Percentiles rank a stretch among this genome's conserved stretches.
These are phyloP conservation scores for Asteroscopus sphinx DNA, from an alignment of 2,888 invertebrate genomes.

Conservation along the genomic window DNA sequence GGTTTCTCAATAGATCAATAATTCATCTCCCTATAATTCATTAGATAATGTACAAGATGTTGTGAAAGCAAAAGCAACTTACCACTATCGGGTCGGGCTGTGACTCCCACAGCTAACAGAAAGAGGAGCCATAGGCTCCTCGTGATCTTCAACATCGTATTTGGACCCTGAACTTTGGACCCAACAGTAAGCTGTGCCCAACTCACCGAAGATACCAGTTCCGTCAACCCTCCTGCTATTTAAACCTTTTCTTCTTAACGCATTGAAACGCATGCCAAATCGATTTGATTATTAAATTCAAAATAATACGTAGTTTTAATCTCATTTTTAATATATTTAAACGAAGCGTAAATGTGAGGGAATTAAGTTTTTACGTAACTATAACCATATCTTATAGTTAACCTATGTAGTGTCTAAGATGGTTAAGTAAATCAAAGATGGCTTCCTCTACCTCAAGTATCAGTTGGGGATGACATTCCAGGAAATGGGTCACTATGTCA, in stretches of 20 bases:
- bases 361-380: constrained; percentile 39
- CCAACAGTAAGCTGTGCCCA: constrained; percentile 66
- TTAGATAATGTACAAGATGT: background rate
- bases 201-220: constrained; percentile 74
- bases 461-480: constrained; percentile 13
- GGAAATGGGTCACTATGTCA: constrained; percentile 35
- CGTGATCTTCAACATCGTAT: constrained; percentile 61
- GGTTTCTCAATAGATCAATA: background rate
- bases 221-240: constrained; percentile 60
- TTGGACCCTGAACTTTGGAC: constrained; percentile 58
- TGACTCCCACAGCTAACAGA: constrained; percentile 52
- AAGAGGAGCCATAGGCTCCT: constrained; percentile 58
- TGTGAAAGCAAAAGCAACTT: constrained; percentile 25
- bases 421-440: background rate
- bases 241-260: constrained; percentile 70
- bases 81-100: constrained; percentile 58
- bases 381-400: too few relatives aligned
- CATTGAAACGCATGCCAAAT: constrained; percentile 74
- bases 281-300: constrained; percentile 77
- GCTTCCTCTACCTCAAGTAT: background rate
- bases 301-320: constrained; percentile 64
- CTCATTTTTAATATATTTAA: constrained; percentile 69
- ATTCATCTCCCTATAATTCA: background rate
- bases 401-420: too few relatives aligned
- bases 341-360: constrained; percentile 65